phyloP scores from a whole-genome alignment of 2,888 invertebrate species.

The Ethmia dodecea region DNA sequence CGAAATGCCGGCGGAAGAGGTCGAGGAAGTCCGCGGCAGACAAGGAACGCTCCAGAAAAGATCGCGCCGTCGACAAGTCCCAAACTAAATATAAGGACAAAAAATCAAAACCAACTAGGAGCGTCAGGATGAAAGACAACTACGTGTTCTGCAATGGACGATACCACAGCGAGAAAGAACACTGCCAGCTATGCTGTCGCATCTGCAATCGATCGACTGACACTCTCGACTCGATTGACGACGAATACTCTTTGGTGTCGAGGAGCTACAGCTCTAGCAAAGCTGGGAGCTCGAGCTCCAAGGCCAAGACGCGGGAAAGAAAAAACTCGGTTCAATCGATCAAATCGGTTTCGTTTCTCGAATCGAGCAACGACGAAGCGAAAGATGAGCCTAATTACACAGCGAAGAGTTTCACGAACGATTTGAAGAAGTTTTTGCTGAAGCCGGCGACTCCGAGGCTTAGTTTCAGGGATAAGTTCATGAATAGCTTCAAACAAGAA shows the following conservation, averaged over 20 bases:
- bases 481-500: slow-evolving; percentile 68
- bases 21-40: slow-evolving; percentile 15
- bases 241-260: slow-evolving; percentile 59
- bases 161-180: slow-evolving; percentile 55
- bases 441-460: slow-evolving; percentile 62
- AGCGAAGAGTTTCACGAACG: slow-evolving; percentile 72
- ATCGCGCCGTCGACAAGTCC: slow-evolving; percentile 2
- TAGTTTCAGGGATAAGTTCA: slow-evolving; percentile 66
- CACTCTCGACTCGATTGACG: slow-evolving; percentile 57
- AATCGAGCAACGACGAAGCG: slow-evolving; percentile 60
- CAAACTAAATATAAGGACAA: slow-evolving; percentile 5
- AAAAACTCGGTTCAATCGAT: slow-evolving; percentile 68
- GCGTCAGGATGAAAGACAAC: slow-evolving; percentile 33
- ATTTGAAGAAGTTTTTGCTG: slow-evolving; percentile 65
- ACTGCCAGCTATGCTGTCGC: slow-evolving; percentile 58
- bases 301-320: slow-evolving; percentile 37
- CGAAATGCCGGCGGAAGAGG: slow-evolving; percentile 49
- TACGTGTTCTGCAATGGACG: slow-evolving; percentile 57
- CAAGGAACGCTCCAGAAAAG: slow-evolving; percentile 2
- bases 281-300: slow-evolving; percentile 31
- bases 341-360: slow-evolving; percentile 70
- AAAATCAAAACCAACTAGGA: slow-evolving; percentile 27
- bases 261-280: slow-evolving; percentile 48
- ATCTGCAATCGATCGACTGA: slow-evolving; percentile 59
- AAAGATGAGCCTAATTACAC: slow-evolving; percentile 71